These are phyloP conservation scores for Lottia scabra DNA, from an alignment of 2,888 invertebrate species.

Conservation along the genomic window DNA sequence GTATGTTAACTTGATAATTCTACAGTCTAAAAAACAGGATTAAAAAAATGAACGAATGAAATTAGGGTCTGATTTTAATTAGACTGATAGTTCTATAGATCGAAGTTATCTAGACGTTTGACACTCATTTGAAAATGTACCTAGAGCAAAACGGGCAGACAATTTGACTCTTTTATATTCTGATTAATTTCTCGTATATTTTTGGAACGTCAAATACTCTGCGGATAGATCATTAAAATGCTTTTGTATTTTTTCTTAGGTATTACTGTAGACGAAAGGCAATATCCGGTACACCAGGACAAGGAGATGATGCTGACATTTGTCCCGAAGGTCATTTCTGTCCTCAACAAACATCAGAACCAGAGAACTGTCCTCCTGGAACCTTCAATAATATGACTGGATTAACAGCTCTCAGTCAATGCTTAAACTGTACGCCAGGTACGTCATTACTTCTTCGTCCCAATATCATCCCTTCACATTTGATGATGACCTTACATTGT, in stretches of 20 bases:
- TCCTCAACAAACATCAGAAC: conserved; percentile 56
- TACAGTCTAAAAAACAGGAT: no score
- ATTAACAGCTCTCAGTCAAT: conserved; percentile 47
- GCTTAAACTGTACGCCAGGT: conserved; percentile 62
- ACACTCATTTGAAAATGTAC: no score
- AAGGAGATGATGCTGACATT: conserved; percentile 56
- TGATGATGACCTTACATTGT: no score
- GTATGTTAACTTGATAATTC: conserved; percentile 42
- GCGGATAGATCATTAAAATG: background rate
- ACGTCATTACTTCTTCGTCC: background rate
- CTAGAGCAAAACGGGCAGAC: no score
- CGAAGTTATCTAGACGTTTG: no score
- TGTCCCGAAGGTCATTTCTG: conserved; percentile 65
- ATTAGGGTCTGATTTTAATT: no score
- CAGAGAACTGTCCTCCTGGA: conserved; percentile 62
- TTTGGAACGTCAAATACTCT: no score
- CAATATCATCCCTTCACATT: no score
- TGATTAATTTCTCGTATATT: no score
- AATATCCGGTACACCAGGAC: conserved; percentile 57
- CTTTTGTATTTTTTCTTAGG: conserved; percentile 37
- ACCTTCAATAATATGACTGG: conserved; percentile 54
- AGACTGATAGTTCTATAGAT: no score
- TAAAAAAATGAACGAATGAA: no score
- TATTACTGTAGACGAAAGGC: conserved; percentile 63
- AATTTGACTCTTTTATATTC: no score